These are phyloP conservation scores for Hylaea fasciaria DNA, from an alignment of 2,888 invertebrate genomes.

Conservation along the genomic window DNA sequence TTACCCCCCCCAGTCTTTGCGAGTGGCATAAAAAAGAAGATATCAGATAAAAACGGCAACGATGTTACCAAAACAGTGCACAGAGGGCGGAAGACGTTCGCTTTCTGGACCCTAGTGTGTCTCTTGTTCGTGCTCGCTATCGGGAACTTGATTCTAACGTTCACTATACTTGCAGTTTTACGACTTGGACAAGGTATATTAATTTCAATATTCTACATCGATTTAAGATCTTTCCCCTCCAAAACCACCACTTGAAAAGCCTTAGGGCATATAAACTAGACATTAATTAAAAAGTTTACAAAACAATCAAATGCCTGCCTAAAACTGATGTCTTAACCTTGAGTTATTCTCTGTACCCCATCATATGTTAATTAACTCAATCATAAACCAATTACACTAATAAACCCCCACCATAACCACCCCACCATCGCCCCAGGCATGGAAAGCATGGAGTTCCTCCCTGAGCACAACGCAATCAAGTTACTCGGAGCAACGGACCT, in stretches of 20 bases:
- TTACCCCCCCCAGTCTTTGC: constrained; percentile 52
- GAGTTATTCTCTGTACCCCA: no score
- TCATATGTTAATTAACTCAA: no score
- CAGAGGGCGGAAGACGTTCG: constrained; percentile 86
- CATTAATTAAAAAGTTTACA: no score
- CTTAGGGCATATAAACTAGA: no score
- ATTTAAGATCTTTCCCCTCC: background rate
- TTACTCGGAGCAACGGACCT: constrained; percentile 91
- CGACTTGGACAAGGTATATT: constrained; percentile 87
- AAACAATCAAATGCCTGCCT: no score
- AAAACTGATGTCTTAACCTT: no score
- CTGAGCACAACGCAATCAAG: constrained; percentile 89
- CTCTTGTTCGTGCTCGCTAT: constrained; percentile 89
- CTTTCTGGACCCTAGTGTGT: constrained; percentile 91
- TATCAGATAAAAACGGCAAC: constrained; percentile 79
- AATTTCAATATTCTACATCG: background rate
- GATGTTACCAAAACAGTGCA: constrained; percentile 70
- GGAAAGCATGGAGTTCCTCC: constrained; percentile 92
- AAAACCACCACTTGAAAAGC: background rate
- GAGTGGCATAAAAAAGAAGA: constrained; percentile 64
- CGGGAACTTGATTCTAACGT: constrained; percentile 91
- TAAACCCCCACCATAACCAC: background rate
- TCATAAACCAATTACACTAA: background rate
- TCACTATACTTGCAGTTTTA: constrained; percentile 92
- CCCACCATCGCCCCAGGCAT: constrained; percentile 82